Conservation (phyloP, 2,888 invertebrate genomes). For the Plutella xylostella region DNA sequence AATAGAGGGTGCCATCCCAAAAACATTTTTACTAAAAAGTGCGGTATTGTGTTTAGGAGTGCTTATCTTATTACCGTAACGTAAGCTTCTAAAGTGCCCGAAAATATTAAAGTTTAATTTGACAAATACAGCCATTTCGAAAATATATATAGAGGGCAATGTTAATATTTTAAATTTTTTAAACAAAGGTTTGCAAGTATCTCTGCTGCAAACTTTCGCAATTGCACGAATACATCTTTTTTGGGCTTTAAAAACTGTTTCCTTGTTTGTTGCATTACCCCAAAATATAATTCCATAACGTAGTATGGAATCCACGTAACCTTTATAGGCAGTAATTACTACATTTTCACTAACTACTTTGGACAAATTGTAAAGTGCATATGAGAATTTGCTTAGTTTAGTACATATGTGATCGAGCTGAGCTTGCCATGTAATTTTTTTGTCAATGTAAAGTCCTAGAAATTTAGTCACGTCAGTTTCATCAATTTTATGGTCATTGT, state of each 20-base stretch:
- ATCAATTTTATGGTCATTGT: background rate
- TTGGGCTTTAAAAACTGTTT: background rate
- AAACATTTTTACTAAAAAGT: no score
- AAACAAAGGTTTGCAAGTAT: background rate
- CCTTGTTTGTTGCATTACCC: constrained; percentile 3
- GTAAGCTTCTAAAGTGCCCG: no score
- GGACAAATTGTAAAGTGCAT: constrained; percentile 4
- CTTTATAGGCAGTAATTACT: constrained; percentile 6
- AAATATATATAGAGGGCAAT: background rate
- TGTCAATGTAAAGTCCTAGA: background rate
- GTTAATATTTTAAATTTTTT: background rate
- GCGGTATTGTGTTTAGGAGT: no score
- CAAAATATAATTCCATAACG: constrained; percentile 9
- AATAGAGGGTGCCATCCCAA: no score
- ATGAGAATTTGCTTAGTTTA: constrained; percentile 1
- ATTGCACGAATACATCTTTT: constrained; percentile 4
- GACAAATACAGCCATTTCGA: constrained; percentile 18
- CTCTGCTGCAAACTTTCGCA: background rate
- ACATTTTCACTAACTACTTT: background rate
- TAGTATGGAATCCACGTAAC: constrained; percentile 1
- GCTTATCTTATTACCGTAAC: no score
- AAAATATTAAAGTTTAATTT: background rate
- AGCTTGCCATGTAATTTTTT: constrained; percentile 3
- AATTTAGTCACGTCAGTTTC: background rate
- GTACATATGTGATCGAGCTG: background rate